These are phyloP conservation scores for Barnardius zonarius DNA, from an alignment of 2,113 vertebrate species.

Conservation along the genomic window DNA sequence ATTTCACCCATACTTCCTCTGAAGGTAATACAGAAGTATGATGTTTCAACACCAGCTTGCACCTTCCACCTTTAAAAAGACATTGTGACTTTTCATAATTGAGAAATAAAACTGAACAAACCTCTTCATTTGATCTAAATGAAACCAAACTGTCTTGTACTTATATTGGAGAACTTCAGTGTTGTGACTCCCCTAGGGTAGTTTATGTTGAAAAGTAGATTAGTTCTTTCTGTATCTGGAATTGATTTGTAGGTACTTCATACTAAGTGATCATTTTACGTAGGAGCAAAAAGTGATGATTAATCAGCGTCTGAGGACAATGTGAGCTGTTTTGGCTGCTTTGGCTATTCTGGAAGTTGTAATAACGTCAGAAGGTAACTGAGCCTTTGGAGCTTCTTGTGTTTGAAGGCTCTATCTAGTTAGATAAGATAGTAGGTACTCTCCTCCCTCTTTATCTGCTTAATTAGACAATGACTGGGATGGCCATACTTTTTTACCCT, in stretches of 20 bases:
- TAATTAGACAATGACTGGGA: not conserved
- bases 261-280: rapidly evolving
- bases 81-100: not conserved
- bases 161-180: not conserved
- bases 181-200: not conserved
- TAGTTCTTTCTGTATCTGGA: not conserved
- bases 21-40: not conserved
- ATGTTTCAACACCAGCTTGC: not conserved
- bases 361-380: not conserved
- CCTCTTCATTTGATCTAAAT: not conserved
- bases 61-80: not conserved
- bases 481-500: not conserved
- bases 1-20: not conserved
- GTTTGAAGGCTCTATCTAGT: not conserved
- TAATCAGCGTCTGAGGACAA: not conserved
- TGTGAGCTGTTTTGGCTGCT: not conserved
- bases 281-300: not conserved
- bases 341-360: not conserved
- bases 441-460: not conserved
- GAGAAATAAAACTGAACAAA: not conserved
- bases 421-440: not conserved
- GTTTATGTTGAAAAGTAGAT: not conserved
- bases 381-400: not conserved
- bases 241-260: not conserved
- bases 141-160: not conserved